A percentile compares a stretch with the other conserved stretches of the same genome.
phyloP scores from a whole-genome alignment of 64 coral and sea anemone genomes.

The Stichodactyla mertensii region DNA sequence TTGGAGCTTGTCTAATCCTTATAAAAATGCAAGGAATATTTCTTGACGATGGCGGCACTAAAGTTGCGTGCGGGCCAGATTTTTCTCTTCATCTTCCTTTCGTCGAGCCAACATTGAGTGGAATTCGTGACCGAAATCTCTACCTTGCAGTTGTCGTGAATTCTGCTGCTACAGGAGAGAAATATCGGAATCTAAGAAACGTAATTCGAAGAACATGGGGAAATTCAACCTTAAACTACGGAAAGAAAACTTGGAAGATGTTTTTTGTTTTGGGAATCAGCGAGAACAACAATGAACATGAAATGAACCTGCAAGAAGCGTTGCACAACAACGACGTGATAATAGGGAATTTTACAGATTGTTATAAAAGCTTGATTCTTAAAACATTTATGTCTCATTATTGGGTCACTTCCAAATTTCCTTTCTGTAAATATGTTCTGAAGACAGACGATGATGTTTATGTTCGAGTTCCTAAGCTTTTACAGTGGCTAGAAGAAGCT shows the following conservation, averaged over 20 bases:
- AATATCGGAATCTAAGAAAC: neutral
- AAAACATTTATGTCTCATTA: constrained; percentile 15
- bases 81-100: neutral
- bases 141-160: constrained; percentile 10
- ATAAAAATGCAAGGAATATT: neutral
- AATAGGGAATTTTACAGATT: constrained; percentile 15
- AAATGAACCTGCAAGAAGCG: constrained; percentile 7
- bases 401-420: neutral
- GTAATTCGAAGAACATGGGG: constrained; percentile 8
- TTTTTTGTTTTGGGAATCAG: constrained; percentile 21
- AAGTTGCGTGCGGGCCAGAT: neutral
- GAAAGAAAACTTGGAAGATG: neutral
- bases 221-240: neutral
- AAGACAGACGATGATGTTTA: constrained; percentile 36
- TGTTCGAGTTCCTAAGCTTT: constrained; percentile 9
- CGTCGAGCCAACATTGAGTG: neutral
- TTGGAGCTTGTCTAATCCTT: neutral
- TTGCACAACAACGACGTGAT: constrained; percentile 10
- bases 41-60: neutral
- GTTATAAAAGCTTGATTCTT: neutral
- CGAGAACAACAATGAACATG: neutral
- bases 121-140: neutral
- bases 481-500: neutral
- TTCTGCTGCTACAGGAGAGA: neutral
- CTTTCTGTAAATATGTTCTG: neutral